Percentiles rank a stretch among this genome's conserved stretches.
Evolutionary conservation across 2,888 invertebrate species (phyloP).

Genomic region (Ecliptopera silaceata): DNA sequence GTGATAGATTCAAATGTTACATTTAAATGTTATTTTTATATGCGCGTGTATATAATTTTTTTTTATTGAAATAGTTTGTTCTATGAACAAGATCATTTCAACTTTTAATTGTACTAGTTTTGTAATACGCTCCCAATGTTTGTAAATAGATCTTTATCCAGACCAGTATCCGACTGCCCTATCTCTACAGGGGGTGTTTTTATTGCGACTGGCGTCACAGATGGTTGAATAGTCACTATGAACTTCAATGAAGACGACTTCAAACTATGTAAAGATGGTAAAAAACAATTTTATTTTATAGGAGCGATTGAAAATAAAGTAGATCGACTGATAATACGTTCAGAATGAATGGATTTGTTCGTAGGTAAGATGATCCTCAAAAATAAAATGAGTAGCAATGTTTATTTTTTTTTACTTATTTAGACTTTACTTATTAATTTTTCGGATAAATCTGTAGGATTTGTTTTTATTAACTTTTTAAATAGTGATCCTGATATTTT

Average conservation of each 20-base stretch:
- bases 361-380: neutral
- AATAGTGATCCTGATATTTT: no score
- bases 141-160: conserved; percentile 19
- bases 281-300: conserved; percentile 35
- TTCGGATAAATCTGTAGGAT: no score
- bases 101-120: no score
- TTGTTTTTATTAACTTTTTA: no score
- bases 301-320: conserved; percentile 32
- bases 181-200: conserved; percentile 64
- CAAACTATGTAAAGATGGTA: conserved; percentile 39
- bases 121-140: conserved; percentile 8
- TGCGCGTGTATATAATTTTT: no score
- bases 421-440: no score
- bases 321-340: conserved; percentile 19
- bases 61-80: no score
- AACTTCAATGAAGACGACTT: conserved; percentile 39
- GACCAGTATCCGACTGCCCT: conserved; percentile 52
- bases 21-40: no score
- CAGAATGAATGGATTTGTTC: neutral
- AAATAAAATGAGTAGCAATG: neutral
- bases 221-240: conserved; percentile 27
- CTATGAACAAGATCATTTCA: no score
- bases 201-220: conserved; percentile 51
- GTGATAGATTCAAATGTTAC: no score
- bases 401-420: neutral